Conservation (phyloP, 2,797 vertebrate genomes). For the Mormyrops boulengeri region DNA sequence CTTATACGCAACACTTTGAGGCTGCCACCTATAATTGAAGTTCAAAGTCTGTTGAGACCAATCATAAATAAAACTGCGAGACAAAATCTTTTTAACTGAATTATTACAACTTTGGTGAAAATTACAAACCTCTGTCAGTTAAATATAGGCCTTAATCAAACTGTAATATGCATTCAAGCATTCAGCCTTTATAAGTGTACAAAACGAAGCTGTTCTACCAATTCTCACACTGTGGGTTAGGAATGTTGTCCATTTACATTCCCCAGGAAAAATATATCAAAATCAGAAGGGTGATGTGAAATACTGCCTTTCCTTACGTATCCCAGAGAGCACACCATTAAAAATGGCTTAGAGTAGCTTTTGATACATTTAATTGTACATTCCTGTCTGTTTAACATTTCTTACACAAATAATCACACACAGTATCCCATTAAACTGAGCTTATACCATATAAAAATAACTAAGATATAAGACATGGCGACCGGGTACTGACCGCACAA, state of each 20-base stretch:
- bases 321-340: not conserved
- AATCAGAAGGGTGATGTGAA: not conserved
- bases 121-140: not conserved
- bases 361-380: not conserved
- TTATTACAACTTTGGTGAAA: not conserved
- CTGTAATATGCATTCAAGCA: not conserved
- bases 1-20: not conserved
- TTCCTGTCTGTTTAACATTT: not conserved
- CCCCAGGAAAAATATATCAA: not conserved
- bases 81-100: not conserved
- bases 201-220: not conserved
- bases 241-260: not conserved
- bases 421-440: not conserved
- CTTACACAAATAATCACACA: not conserved
- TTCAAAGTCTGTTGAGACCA: not conserved
- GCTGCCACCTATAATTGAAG: not conserved
- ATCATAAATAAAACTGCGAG: not conserved
- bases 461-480: not conserved
- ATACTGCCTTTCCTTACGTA: not conserved
- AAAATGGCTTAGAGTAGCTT: not conserved
- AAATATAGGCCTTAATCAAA: not conserved
- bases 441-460: not conserved
- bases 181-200: not conserved
- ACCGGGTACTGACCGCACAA: not conserved
- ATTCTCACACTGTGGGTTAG: not conserved